phyloP scores from a whole-genome alignment of 2,113 vertebrate species.

The Alethe castanea region DNA sequence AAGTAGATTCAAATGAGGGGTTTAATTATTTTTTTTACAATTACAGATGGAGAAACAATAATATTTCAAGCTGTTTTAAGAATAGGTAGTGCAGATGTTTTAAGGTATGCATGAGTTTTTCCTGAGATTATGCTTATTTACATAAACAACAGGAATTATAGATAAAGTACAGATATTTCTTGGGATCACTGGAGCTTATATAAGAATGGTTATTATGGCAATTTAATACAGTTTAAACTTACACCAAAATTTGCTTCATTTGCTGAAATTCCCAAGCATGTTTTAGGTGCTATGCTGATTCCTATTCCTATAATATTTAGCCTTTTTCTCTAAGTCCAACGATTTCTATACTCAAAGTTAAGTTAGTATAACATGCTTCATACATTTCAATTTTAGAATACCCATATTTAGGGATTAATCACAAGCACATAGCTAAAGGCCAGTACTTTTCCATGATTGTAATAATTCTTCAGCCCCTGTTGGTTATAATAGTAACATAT shows the following conservation, averaged over 20 bases:
- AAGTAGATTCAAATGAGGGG: neutral
- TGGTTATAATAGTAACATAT: neutral
- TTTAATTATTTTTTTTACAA: neutral
- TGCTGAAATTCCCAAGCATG: neutral
- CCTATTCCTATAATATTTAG: neutral
- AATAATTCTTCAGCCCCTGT: neutral
- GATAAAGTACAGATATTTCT: neutral
- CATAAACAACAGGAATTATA: neutral
- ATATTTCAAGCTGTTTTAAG: neutral
- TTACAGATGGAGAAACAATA: neutral
- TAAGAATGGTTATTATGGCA: neutral
- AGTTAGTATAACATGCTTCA: neutral
- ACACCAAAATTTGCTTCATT: neutral
- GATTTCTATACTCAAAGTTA: neutral
- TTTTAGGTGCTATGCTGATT: neutral
- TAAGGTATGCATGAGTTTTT: neutral
- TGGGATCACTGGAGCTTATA: neutral
- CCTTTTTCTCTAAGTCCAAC: accelerated
- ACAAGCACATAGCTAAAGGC: neutral
- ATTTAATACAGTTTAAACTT: neutral
- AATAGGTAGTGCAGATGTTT: neutral
- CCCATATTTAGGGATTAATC: neutral
- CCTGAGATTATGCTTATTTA: neutral
- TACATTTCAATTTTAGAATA: neutral
- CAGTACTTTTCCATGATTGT: neutral